These are phyloP conservation scores for Pristis pectinata DNA, from an alignment of 2,797 vertebrate species.

Conservation along the genomic window DNA sequence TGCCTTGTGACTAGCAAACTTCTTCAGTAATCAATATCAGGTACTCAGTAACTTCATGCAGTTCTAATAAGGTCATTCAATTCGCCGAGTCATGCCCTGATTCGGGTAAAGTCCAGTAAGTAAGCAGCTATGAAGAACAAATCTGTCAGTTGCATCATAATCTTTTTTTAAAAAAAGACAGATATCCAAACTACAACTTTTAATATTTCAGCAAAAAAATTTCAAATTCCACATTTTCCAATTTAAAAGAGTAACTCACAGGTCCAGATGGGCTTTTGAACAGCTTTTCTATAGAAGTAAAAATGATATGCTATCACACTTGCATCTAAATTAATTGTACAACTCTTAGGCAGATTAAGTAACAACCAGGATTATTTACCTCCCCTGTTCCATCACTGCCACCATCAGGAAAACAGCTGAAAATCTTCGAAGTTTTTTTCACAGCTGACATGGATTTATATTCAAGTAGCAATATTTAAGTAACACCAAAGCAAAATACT, in stretches of 20 bases:
- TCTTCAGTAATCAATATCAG: background rate
- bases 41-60: too few relatives aligned
- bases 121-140: background rate
- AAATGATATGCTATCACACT: background rate
- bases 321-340: background rate
- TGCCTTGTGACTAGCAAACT: background rate
- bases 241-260: background rate
- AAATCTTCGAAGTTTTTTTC: background rate
- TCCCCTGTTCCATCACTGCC: conserved; percentile 15
- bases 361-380: too few relatives aligned
- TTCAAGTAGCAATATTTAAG: background rate
- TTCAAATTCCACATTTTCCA: background rate
- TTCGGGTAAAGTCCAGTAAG: background rate
- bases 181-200: background rate
- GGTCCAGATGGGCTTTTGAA: background rate
- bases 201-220: background rate
- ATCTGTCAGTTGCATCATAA: background rate
- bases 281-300: background rate
- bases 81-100: background rate
- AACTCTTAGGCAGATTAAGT: background rate
- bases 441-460: background rate
- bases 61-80: background rate
- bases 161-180: background rate
- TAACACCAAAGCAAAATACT: background rate
- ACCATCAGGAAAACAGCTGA: background rate